Conservation (phyloP, 1,140 invertebrate genomes). For the Cherax destructor region DNA sequence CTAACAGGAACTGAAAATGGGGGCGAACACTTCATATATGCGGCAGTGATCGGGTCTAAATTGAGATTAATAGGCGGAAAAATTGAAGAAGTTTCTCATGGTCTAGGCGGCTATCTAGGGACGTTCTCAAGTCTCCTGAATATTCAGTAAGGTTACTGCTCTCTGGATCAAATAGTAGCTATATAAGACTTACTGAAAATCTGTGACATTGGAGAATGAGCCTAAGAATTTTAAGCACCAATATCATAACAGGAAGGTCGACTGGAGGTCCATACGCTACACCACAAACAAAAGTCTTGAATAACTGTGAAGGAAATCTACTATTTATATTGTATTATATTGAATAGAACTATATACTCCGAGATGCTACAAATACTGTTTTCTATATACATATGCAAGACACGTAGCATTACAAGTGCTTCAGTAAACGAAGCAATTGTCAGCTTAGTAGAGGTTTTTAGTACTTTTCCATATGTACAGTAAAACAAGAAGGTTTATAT, state of each 20-base stretch:
- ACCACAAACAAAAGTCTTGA: constrained; percentile 64
- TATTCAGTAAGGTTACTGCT: constrained; percentile 37
- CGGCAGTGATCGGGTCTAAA: constrained; percentile 37
- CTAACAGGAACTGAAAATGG: neutral
- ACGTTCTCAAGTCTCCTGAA: constrained; percentile 27
- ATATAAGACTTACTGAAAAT: constrained; percentile 41
- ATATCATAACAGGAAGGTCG: constrained; percentile 64
- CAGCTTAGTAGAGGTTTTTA: constrained; percentile 32
- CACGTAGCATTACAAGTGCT: constrained; percentile 55
- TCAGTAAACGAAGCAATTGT: constrained; percentile 48
- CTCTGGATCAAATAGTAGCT: constrained; percentile 24
- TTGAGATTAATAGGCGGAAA: constrained; percentile 25
- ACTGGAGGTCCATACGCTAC: constrained; percentile 34
- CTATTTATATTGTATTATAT: constrained; percentile 51
- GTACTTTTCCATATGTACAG: constrained; percentile 44
- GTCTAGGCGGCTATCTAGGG: constrained; percentile 56
- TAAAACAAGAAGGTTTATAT: constrained; percentile 42
- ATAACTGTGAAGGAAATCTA: constrained; percentile 62
- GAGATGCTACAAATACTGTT: constrained; percentile 63
- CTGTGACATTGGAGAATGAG: constrained; percentile 23
- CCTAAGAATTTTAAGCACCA: constrained; percentile 60
- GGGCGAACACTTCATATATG: constrained; percentile 3
- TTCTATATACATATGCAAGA: constrained; percentile 64
- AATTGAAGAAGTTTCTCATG: constrained; percentile 38
- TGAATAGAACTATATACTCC: constrained; percentile 62